Evolutionary conservation across 2,113 vertebrate species (phyloP), one percentile per base, ranked within the genome.

Genomic region (Mellivora capensis): DNA sequence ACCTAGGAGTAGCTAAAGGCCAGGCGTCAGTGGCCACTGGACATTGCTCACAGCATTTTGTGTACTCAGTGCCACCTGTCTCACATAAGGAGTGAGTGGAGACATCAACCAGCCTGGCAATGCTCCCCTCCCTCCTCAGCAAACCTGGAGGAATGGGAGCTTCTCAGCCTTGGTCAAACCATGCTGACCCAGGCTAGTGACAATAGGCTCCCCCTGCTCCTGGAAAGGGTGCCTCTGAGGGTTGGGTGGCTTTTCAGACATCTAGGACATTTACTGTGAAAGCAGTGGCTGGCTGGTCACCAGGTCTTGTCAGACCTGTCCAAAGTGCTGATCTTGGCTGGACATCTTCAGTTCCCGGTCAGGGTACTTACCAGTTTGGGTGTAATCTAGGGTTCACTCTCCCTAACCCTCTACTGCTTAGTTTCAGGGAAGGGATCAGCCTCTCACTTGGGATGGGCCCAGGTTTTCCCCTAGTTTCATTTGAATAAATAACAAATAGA

Each of bases 1-100:
- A 67, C 0, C 67, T 39, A 6, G 17, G 27, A 14, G 49, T 9
- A 1, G 11, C 11, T 34, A 23, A 15, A 0, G 18, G 27, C 37
- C 25, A 3, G 1, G 1, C 34, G 49, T 52, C 86, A 3, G 25
- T 34, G 49, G 25, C n/a, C 18, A 29, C 13, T 29, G 52, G 54
- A 2, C 47, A 54, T 14, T 6, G 17, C 49, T 39, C 18, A 8
- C 49, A 0, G n/a, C 6, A 2, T 42, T 34, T 49, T 27, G 71
- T 31, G 49, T 47, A 8, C 17, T 61, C 42, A 3, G 20, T 3
- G 61, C 31, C 6, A 31, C 49, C 23, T 9, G 13, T 52, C 37
- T 42, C 27, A 23, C 86, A 3, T 6, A 8, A 2, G 18, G 23
- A 57, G 27, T 27, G 5, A 21, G 49, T 18, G 15, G 4, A 52